Evolutionary conservation across 2,113 vertebrate genomes (phyloP).

Genomic region (Ibidorhyncha struthersii): DNA sequence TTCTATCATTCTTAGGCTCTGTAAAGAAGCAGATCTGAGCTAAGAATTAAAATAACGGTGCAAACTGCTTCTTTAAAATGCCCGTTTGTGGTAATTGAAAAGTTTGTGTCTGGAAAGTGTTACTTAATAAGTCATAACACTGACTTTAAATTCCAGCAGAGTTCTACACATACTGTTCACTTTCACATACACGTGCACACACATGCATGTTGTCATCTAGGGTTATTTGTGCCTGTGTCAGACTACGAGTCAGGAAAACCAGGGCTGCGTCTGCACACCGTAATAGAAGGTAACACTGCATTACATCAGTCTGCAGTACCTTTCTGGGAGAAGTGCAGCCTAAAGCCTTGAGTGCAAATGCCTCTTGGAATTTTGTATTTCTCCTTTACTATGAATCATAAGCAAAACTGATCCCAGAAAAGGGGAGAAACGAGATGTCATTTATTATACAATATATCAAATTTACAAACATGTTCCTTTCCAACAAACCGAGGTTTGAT

Average conservation of each 20-base stretch:
- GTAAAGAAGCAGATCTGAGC: background rate
- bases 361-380: background rate
- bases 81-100: background rate
- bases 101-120: background rate
- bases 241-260: background rate
- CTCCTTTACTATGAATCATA: background rate
- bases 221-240: background rate
- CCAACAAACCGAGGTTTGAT: background rate
- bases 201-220: rapidly evolving
- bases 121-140: background rate
- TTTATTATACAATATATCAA: background rate
- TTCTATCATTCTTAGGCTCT: background rate
- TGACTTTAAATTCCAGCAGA: background rate
- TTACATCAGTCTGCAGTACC: background rate
- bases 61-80: background rate
- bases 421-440: background rate
- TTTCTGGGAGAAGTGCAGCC: background rate
- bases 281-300: background rate
- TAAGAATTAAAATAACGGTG: background rate
- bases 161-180: background rate
- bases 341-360: background rate
- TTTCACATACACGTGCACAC: rapidly evolving
- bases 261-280: background rate
- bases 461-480: background rate
- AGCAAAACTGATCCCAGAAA: background rate